These are phyloP conservation scores for Agonum fuliginosum DNA, from an alignment of 2,888 invertebrate genomes.

Conservation along the genomic window DNA sequence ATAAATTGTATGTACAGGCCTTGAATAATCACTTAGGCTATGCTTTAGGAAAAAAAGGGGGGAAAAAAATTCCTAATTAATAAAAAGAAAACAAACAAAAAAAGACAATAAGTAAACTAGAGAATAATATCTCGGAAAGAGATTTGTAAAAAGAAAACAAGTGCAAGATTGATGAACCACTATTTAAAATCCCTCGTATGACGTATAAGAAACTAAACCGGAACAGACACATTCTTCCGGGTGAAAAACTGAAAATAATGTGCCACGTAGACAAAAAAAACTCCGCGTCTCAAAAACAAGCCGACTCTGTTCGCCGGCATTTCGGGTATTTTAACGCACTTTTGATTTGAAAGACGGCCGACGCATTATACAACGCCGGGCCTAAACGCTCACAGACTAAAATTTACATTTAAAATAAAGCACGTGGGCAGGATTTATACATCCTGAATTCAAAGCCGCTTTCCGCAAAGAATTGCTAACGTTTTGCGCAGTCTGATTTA, in stretches of 20 bases:
- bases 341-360: conserved; percentile 2
- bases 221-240: not conserved
- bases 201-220: not conserved
- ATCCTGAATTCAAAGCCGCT: not conserved
- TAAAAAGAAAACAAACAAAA: too few relatives aligned
- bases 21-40: too few relatives aligned
- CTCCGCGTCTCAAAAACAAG: not conserved
- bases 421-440: not conserved
- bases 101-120: too few relatives aligned
- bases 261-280: not conserved
- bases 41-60: too few relatives aligned
- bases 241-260: conserved; percentile 2
- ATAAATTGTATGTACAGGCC: too few relatives aligned
- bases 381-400: not conserved
- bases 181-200: not conserved
- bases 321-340: not conserved
- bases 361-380: too few relatives aligned
- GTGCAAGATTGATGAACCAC: not conserved
- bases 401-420: conserved; percentile 2
- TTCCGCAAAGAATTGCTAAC: not conserved
- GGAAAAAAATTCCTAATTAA: too few relatives aligned
- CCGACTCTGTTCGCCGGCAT: not conserved
- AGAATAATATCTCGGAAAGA: too few relatives aligned
- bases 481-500: not conserved
- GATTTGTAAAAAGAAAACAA: not conserved